Base-by-base conservation (phyloP, 1,140 invertebrate genomes). In the Dendrolimus punctatus region DNA sequence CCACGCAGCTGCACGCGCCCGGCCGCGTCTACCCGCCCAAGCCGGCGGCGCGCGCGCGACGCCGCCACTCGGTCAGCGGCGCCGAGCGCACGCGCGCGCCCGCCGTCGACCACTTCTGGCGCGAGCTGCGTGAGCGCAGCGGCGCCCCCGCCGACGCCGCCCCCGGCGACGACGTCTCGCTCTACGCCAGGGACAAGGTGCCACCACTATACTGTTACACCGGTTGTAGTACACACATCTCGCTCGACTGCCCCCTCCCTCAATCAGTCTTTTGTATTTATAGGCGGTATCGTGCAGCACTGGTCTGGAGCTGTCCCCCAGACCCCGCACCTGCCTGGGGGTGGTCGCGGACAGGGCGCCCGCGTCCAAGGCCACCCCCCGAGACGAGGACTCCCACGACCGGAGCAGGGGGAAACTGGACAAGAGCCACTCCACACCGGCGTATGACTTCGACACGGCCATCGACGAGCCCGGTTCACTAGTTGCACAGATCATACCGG, bases 31-130 rank as follows among this genome's bases (percentile, higher is more conserved):
- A 94, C 68, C 90, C 93, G 36, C 90, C 93, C 1, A 94, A 95
- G 73, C 94, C 94, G 36, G 88, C 93, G 41, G 90, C 92, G 36
- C 87, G 90, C 53, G 81, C 90, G 49, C 94, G 95, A 78, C 89
- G 96, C 7, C 86, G 96, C 37, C 95, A 96, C 49, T 96, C 95
- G 5, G 95, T 97, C 62, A 95, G 95, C 63, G 95, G 96, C 6
- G 94, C 92, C 46, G 94, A 92, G 87, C 90, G 44, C 91, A 91
- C 56, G 80, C 37, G 90, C 51, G 90, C 90, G 57, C 84, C 92
- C 54, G 90, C 90, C 68, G 89, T 94, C 49, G 91, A 94, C 64
- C 90, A 91, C 87, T 91, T 93, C 77, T 93, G 92, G 92, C 88
- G 89, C 51, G 90, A 92, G 64, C 79, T 92, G 48, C 91, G 91